Evolutionary conservation across 2,888 invertebrate genomes (phyloP).

Genomic region (Drepana falcataria): DNA sequence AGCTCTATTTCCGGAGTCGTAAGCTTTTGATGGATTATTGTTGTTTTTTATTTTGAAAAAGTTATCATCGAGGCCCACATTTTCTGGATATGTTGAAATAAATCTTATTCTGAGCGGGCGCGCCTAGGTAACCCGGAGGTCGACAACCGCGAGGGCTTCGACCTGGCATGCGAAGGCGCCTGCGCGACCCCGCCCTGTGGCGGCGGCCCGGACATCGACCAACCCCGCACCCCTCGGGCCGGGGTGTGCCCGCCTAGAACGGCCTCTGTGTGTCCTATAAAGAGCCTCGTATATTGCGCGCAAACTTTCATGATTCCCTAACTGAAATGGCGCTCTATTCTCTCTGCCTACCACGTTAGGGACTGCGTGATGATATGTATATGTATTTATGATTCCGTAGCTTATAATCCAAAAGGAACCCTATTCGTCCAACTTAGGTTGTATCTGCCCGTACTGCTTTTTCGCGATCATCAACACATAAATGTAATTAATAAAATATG

Average conservation of each 20-base stretch:
- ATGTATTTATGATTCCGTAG: too few species aligned
- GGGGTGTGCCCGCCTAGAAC: conserved; percentile 24
- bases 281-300: background rate
- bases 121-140: conserved; percentile 56
- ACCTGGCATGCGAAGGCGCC: conserved; percentile 56
- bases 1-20: too few species aligned
- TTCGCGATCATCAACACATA: too few species aligned
- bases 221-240: conserved; percentile 32
- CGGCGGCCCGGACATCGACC: conserved; percentile 48
- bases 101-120: conserved; percentile 39
- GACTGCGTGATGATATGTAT: too few species aligned
- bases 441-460: too few species aligned
- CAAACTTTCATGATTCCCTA: conserved; percentile 6
- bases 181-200: conserved; percentile 56
- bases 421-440: too few species aligned
- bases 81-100: conserved; percentile 22
- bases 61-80: conserved; percentile 8
- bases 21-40: too few species aligned
- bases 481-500: too few species aligned
- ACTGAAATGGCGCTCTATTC: too few species aligned
- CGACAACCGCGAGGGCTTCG: conserved; percentile 72
- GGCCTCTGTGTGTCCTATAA: conserved; percentile 20
- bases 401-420: too few species aligned
- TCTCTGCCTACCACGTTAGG: too few species aligned
- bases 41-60: background rate